Base-by-base conservation (phyloP, 2,888 invertebrate species). In the Unio pictorum region DNA sequence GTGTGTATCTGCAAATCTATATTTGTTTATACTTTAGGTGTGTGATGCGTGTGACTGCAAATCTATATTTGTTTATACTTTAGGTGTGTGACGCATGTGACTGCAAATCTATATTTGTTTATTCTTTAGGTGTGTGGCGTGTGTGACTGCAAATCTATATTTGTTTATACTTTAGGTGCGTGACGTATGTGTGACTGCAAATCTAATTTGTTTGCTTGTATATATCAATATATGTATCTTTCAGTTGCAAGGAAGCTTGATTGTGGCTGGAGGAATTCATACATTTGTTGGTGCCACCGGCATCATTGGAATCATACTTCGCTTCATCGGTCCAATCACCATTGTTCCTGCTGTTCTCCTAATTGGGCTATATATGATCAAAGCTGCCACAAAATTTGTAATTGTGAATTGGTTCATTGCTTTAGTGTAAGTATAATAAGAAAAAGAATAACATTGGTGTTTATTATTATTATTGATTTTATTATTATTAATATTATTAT, bases 361-460 rank as follows among this genome's bases (percentile, higher is more conserved):
- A 28, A 77, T 84, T 23, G 83, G 84, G 6, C 72, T 84, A 11
- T 82, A 79, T 71, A 76, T 84, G 72, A 80, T 81, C 26, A 78
- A 81, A 55, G 79, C 84, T 5, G 79, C 80, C 8, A 80, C 82
- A 11, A 84, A 81, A 62, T 84, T 85, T 73, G 80, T 83, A 15
- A 81, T 83, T 66, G 79, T 83, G 15, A 72, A 84, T 66, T 82
- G 83, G 82, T 70, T 77, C n/a, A 81, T 84, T 6, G 79, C 85
- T 55, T 92, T 93, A 28, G 93, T 94, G 95, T 84, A 73, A 75
- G 85, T 81, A 61, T 61, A 8, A 11, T 28, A 45, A n/a, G 11
- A 59, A n/a, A 17, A 23, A 11, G 23, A 59, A 26, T 17, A 59
- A 59, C 11, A 45, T 15, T 45, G 45, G 15, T 45, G 8, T 11